These are phyloP conservation scores for Myrmecobius fasciatus DNA, from an alignment of 2,113 vertebrate species.

Conservation along the genomic window DNA sequence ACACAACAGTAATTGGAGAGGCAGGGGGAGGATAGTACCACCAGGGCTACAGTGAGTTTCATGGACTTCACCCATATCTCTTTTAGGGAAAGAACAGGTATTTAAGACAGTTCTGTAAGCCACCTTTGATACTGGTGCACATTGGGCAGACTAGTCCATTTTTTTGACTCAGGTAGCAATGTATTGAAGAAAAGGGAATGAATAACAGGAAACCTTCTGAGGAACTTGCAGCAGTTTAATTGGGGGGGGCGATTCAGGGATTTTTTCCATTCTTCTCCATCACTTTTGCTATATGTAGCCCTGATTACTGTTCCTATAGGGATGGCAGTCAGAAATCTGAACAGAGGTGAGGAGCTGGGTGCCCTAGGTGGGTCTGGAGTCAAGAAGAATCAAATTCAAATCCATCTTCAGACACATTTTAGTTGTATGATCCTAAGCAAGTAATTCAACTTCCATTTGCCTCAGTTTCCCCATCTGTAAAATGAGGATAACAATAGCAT, in stretches of 20 bases:
- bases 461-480: background rate
- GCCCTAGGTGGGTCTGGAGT: background rate
- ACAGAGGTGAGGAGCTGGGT: background rate
- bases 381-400: background rate
- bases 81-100: background rate
- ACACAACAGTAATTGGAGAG: background rate
- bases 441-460: background rate
- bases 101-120: background rate
- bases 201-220: background rate
- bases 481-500: background rate
- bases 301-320: background rate
- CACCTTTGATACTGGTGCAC: background rate
- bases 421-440: no score
- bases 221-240: background rate
- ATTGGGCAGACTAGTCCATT: background rate
- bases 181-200: background rate
- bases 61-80: background rate
- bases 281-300: background rate
- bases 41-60: background rate
- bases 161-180: background rate
- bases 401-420: background rate
- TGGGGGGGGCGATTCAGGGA: background rate
- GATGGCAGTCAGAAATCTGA: background rate
- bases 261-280: background rate
- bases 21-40: background rate